Base-by-base conservation (phyloP, 1,140 invertebrate species). In the Listronotus bonariensis region DNA sequence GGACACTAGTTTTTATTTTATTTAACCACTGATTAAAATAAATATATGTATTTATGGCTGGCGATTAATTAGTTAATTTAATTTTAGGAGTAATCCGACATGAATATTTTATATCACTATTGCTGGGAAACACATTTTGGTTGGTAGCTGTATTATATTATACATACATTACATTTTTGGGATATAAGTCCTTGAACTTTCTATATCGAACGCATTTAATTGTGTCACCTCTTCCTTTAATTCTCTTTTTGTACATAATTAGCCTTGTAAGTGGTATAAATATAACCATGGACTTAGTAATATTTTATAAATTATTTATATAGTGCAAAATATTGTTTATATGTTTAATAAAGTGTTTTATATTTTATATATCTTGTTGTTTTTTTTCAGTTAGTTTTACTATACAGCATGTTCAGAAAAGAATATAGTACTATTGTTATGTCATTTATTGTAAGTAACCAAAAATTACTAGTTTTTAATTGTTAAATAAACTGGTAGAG, bases 81-180 rank as follows among this genome's bases (percentile, higher is more conserved):
- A 65, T 83, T 85, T 59, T 81, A 93, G 91, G 88, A 77, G 81
- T 95, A 43, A 89, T 95, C 48, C 87, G 84, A 71, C 83, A 87
- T 56, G 85, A 89, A 60, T 86, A 86, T 72, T 93, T 90, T 76
- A 78, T 93, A 6, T 88, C 92, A 10, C 84, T 88, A 67, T 83
- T 98, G 11, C 81, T 98, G 73, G 95, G 95, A 20, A 98, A 99
- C 78, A 89, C 93, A 1, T 87, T 98, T 68, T 99, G 96, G 95
- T 83, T 98, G 14, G 85, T 96, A 55, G 94, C 93, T 31, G 81
- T 93, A 61, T 83, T 88, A 60, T 99, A 99, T 79, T 99, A 99
- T 74, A 82, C 96, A 62, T 98, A 98, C 76, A 98, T 98, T 67
- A 97, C 96, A 51, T 98, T 98, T 79, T 84, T 99, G 62, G 97